These are phyloP conservation scores for Heliconius hewitsoni DNA, from an alignment of 1,140 invertebrate genomes.

Conservation along the genomic window DNA sequence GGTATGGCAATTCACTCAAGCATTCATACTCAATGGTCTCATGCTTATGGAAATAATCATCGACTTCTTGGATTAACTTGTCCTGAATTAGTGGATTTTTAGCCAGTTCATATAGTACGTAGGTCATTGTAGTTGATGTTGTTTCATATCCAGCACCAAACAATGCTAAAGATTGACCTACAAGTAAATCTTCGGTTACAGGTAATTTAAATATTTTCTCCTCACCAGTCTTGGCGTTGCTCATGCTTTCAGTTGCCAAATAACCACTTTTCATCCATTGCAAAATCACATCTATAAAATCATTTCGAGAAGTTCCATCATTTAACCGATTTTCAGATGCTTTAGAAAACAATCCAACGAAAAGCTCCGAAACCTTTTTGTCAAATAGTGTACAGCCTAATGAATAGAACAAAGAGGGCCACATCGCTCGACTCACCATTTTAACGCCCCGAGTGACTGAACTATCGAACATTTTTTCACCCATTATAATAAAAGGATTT, in stretches of 20 bases:
- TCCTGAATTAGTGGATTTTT: constrained; percentile 36
- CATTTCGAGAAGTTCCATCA: constrained; percentile 34
- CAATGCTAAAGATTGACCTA: constrained; percentile 38
- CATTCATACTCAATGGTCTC: constrained; percentile 43
- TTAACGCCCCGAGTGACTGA: constrained; percentile 34
- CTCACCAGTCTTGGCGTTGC: constrained; percentile 21
- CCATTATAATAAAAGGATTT: constrained; percentile 40
- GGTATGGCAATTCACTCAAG: constrained; percentile 41
- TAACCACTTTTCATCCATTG: constrained; percentile 36
- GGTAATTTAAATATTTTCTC: constrained; percentile 31
- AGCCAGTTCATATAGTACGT: constrained; percentile 42
- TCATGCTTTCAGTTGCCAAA: constrained; percentile 35
- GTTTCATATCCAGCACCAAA: constrained; percentile 50
- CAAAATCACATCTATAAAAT: constrained; percentile 47
- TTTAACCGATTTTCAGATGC: constrained; percentile 38
- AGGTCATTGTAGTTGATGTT: constrained; percentile 40
- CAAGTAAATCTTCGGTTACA: constrained; percentile 36
- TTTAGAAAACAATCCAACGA: constrained; percentile 28
- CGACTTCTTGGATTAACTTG: constrained; percentile 39
- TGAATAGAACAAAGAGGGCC: constrained; percentile 45
- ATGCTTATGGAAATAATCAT: constrained; percentile 37
- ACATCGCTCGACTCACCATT: constrained; percentile 37
- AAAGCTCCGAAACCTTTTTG: constrained; percentile 37
- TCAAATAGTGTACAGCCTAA: constrained; percentile 39
- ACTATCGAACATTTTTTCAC: constrained; percentile 40